Evolutionary conservation across 2,888 invertebrate species (phyloP).

Genomic region (Athrips mouffetella): DNA sequence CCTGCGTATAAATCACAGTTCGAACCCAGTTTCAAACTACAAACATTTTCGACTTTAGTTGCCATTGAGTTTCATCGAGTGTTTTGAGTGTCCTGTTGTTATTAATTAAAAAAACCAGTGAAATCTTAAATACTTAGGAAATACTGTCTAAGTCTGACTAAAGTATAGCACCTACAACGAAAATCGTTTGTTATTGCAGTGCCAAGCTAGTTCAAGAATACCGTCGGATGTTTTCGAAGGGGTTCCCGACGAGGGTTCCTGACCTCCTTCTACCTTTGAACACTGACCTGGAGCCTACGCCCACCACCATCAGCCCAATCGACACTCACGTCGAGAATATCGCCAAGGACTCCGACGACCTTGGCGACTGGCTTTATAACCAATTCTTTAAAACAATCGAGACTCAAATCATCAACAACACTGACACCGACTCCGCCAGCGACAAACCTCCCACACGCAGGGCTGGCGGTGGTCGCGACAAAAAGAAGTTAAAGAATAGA

Average conservation of each 20-base stretch:
- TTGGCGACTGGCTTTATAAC: conserved; percentile 69
- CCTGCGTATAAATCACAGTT: no score
- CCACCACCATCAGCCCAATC: conserved; percentile 31
- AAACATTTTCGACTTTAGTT: no score
- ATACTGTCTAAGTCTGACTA: neutral
- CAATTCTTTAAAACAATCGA: conserved; percentile 71
- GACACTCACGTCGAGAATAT: conserved; percentile 46
- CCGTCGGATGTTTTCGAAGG: conserved; percentile 34
- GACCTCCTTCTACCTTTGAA: conserved; percentile 4
- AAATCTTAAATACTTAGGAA: neutral
- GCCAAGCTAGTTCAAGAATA: conserved; percentile 46
- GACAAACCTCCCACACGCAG: conserved; percentile 26
- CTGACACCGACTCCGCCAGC: conserved; percentile 30
- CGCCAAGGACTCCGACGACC: conserved; percentile 54
- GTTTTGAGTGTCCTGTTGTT: no score
- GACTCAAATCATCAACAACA: conserved; percentile 61
- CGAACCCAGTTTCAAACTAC: no score
- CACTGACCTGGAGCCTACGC: conserved; percentile 25
- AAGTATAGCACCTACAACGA: no score
- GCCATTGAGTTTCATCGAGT: no score
- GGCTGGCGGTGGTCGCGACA: conserved; percentile 34
- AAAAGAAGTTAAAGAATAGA: conserved; percentile 2
- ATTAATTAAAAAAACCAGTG: no score
- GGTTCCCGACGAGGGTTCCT: conserved; percentile 36
- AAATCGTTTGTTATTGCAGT: conserved; percentile 48